A percentile compares a stretch with the other conserved stretches of the same genome.
These are phyloP conservation scores for Polydrusus pterygomalis DNA, from an alignment of 2,888 invertebrate species.

Conservation along the genomic window DNA sequence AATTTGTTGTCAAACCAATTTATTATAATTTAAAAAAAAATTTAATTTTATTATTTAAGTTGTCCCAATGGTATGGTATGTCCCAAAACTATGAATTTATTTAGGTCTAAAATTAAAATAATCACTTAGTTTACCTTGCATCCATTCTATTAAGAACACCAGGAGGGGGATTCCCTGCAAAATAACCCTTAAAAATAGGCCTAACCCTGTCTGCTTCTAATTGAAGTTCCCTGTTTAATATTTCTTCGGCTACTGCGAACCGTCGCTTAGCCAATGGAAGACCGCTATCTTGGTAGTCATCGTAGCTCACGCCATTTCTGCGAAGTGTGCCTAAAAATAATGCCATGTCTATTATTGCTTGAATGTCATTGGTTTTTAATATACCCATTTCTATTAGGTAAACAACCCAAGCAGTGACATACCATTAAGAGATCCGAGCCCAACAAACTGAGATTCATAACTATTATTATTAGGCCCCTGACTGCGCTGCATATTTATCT, in stretches of 20 bases:
- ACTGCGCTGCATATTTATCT: conserved; percentile 63
- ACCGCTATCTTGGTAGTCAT: conserved; percentile 68
- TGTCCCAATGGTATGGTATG: too few species aligned
- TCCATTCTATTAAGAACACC: conserved; percentile 68
- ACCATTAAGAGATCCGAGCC: conserved; percentile 58
- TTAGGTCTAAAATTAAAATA: too few species aligned
- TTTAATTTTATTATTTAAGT: too few species aligned
- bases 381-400: too few species aligned
- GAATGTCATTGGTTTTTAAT: too few species aligned
- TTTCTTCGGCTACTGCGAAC: conserved; percentile 63
- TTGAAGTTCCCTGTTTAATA: conserved; percentile 58
- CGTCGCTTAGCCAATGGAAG: conserved; percentile 68
- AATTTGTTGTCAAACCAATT: too few species aligned
- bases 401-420: conserved; percentile 7
- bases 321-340: conserved; percentile 57
- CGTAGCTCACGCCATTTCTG: conserved; percentile 63
- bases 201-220: conserved; percentile 57
- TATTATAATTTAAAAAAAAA: too few species aligned
- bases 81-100: too few species aligned
- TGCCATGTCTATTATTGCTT: too few species aligned
- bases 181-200: conserved; percentile 68
- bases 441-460: conserved; percentile 59
- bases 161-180: conserved; percentile 68
- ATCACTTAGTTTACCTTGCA: conserved; percentile 62
- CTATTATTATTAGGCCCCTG: conserved; percentile 52